These are phyloP conservation scores for Hycleus cichorii DNA, from an alignment of 1,140 invertebrate genomes.

Conservation along the genomic window DNA sequence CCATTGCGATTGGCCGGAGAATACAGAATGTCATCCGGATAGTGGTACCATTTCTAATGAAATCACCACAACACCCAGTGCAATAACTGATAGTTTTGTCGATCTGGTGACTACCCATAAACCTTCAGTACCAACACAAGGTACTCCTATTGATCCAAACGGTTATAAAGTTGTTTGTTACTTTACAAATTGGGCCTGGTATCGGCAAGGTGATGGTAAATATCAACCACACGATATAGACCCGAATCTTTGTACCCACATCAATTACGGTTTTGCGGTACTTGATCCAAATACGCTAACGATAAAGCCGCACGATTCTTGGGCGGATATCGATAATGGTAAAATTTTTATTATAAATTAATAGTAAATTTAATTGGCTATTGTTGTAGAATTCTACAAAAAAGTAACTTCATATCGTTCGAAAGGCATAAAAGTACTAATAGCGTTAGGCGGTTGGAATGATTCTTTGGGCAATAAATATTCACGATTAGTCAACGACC, in stretches of 20 bases:
- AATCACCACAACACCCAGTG: constrained; percentile 8
- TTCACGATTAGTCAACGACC: constrained; percentile 50
- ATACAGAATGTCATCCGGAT: constrained; percentile 50
- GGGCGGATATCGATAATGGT: constrained; percentile 62
- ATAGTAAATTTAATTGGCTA: neutral
- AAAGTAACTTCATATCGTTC: constrained; percentile 51
- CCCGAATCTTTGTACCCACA: constrained; percentile 60
- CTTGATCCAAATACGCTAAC: constrained; percentile 48
- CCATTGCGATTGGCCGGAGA: constrained; percentile 73
- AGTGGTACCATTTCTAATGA: constrained; percentile 21
- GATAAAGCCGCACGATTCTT: constrained; percentile 54
- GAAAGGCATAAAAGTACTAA: constrained; percentile 57
- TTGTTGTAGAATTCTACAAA: constrained; percentile 50
- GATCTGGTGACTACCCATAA: neutral
- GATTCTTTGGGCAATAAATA: constrained; percentile 60
- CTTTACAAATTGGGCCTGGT: constrained; percentile 70
- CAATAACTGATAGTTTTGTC: constrained; percentile 10
- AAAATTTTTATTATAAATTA: constrained; percentile 14
- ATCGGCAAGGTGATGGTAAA: constrained; percentile 57
- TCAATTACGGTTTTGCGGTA: constrained; percentile 66
- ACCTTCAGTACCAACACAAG: neutral
- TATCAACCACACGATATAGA: constrained; percentile 60
- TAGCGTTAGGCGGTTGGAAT: constrained; percentile 67
- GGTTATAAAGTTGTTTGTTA: constrained; percentile 63
- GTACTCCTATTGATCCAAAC: neutral